A percentile compares a stretch with the other conserved stretches of the same genome.
phyloP scores from a whole-genome alignment of 2,113 vertebrate species.

The Andinoacara biseriatus region DNA sequence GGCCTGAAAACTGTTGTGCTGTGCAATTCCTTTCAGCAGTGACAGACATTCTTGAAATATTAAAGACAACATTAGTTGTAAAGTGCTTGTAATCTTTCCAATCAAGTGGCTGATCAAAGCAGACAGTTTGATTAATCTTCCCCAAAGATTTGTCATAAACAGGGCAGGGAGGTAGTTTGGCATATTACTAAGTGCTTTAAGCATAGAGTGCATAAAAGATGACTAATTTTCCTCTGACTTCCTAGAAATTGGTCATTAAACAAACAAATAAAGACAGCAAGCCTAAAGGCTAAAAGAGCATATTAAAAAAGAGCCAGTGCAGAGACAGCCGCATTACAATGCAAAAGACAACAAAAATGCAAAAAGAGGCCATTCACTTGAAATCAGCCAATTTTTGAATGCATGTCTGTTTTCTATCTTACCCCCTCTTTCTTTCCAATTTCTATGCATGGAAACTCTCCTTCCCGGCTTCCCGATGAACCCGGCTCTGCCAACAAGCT shows the following conservation, averaged over 20 bases:
- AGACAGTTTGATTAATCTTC: neutral
- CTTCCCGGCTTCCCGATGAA: neutral
- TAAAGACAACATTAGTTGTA: neutral
- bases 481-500: neutral
- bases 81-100: slow-evolving; percentile 14
- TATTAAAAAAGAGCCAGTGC: neutral
- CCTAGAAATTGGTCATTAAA: slow-evolving; percentile 14
- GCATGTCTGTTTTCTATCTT: neutral
- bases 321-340: neutral
- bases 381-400: neutral
- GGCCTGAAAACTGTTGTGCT: slow-evolving; percentile 28
- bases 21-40: slow-evolving; percentile 5
- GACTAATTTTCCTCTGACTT: neutral
- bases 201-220: neutral
- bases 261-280: slow-evolving; percentile 12
- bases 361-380: neutral
- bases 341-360: neutral
- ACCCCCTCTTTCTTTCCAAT: neutral
- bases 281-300: neutral
- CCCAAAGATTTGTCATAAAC: slow-evolving; percentile 19
- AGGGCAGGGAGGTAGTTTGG: neutral
- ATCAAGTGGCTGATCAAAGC: neutral
- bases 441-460: neutral
- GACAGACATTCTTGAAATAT: slow-evolving; percentile 41
- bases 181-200: neutral